A percentile compares a stretch with the other conserved stretches of the same genome.
These are phyloP conservation scores for Clostera curtula DNA, from an alignment of 2,888 invertebrate species.

Conservation along the genomic window DNA sequence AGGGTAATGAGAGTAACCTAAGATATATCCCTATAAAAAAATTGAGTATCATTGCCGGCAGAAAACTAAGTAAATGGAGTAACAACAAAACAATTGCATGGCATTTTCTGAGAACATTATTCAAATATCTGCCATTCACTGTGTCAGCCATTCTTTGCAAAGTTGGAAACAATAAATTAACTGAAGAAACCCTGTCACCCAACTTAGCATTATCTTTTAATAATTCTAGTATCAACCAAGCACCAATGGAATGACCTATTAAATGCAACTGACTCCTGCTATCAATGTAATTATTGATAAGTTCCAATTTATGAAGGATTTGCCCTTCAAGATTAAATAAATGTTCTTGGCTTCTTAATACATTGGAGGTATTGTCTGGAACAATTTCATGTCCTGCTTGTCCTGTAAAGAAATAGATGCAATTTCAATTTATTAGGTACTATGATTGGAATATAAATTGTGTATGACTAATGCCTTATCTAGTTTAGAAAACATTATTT, in stretches of 20 bases:
- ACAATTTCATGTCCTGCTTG: slow-evolving; percentile 81
- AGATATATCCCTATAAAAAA: slow-evolving; percentile 75
- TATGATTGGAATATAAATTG: no score
- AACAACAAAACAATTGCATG: slow-evolving; percentile 40
- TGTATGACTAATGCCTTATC: no score
- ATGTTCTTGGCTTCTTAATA: slow-evolving; percentile 69
- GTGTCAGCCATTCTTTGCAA: slow-evolving; percentile 87
- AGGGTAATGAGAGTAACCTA: slow-evolving; percentile 65
- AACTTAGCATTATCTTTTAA: slow-evolving; percentile 75
- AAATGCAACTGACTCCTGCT: slow-evolving; percentile 83
- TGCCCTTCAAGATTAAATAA: slow-evolving; percentile 87
- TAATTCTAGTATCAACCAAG: slow-evolving; percentile 86
- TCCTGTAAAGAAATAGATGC: slow-evolving; percentile 71
- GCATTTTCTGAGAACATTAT: slow-evolving; percentile 68
- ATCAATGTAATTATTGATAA: slow-evolving; percentile 84
- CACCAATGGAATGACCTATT: slow-evolving; percentile 94
- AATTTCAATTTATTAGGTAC: no score
- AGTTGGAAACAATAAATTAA: slow-evolving; percentile 90
- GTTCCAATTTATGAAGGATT: slow-evolving; percentile 83
- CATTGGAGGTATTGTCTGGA: slow-evolving; percentile 59
- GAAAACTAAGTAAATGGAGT: slow-evolving; percentile 48
- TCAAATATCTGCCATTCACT: slow-evolving; percentile 82
- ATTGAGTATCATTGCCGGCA: slow-evolving; percentile 71
- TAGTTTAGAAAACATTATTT: no score
- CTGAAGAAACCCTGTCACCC: slow-evolving; percentile 71